A percentile compares a stretch with the other conserved stretches of the same genome.
phyloP scores from a whole-genome alignment of 2,888 invertebrate species.

The Aplocera efformata region DNA sequence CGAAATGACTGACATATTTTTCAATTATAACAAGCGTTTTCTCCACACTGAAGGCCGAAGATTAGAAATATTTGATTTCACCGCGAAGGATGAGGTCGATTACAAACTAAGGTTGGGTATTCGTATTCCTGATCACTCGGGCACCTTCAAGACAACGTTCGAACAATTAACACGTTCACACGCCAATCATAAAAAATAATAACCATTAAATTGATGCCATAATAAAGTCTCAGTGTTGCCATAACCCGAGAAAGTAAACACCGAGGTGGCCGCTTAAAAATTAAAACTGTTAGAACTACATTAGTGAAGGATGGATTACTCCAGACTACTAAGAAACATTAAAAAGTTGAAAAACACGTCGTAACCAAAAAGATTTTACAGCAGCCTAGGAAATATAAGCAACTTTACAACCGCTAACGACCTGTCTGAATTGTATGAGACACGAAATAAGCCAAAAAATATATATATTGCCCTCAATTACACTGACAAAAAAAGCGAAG shows the following conservation, averaged over 20 bases:
- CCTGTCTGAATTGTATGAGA: slow-evolving; percentile 44
- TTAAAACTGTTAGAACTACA: slow-evolving; percentile 45
- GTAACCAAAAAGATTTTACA: slow-evolving; percentile 53
- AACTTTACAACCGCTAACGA: slow-evolving; percentile 60
- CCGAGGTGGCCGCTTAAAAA: slow-evolving; percentile 43
- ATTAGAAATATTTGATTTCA: slow-evolving; percentile 5
- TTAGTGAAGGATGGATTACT: slow-evolving; percentile 66
- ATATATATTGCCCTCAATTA: slow-evolving; percentile 75
- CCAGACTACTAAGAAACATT: slow-evolving; percentile 56
- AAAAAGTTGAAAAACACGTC: slow-evolving; percentile 53
- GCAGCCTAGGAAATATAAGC: slow-evolving; percentile 57
- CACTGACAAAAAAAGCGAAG: slow-evolving; percentile 67
- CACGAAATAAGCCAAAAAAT: slow-evolving; percentile 63
- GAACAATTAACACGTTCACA: slow-evolving; percentile 58
- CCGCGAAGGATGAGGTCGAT: slow-evolving; percentile 29
- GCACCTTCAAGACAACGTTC: slow-evolving; percentile 28
- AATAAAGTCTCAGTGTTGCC: slow-evolving; percentile 50
- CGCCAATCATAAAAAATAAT: slow-evolving; percentile 64
- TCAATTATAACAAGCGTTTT: slow-evolving; percentile 8
- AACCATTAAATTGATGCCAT: slow-evolving; percentile 56
- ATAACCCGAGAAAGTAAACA: slow-evolving; percentile 51
- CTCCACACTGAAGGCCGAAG: no score
- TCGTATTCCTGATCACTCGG: slow-evolving; percentile 2
- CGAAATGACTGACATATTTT: slow-evolving; percentile 23
- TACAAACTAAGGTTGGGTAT: slow-evolving; percentile 14